Percentiles rank a stretch among this genome's conserved stretches.
Evolutionary conservation across 2,113 vertebrate species (phyloP).

Genomic region (Promerops cafer): DNA sequence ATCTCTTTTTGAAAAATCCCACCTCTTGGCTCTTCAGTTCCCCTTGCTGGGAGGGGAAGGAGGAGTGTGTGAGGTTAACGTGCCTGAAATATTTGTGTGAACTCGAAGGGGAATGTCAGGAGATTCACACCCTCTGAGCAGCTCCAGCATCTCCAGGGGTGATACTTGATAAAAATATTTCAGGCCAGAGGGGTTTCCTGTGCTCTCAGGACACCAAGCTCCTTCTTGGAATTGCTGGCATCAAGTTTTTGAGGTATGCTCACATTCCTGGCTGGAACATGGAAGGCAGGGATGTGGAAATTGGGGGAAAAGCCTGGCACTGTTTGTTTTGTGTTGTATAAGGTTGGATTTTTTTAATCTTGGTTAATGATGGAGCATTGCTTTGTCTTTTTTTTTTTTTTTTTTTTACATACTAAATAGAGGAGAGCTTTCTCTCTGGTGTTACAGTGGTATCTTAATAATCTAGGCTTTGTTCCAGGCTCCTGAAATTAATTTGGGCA

Average conservation of each 20-base stretch:
- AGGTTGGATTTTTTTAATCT: background rate
- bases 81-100: slow-evolving; percentile 36
- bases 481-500: background rate
- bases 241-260: background rate
- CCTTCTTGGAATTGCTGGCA: background rate
- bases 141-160: background rate
- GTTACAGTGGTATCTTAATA: background rate
- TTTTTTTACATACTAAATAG: background rate
- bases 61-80: slow-evolving; percentile 15
- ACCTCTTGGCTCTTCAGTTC: background rate
- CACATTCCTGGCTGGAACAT: background rate
- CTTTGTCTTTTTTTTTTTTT: background rate
- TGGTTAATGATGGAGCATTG: background rate
- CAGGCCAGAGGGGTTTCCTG: background rate
- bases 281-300: background rate
- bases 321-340: background rate
- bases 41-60: background rate
- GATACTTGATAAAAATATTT: background rate
- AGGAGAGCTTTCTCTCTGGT: background rate
- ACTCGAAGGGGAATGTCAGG: background rate
- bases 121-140: background rate
- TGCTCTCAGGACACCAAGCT: background rate
- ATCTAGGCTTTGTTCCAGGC: background rate
- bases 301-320: background rate
- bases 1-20: background rate